phyloP scores from a whole-genome alignment of 2,113 vertebrate genomes.

The Bos indicus region DNA sequence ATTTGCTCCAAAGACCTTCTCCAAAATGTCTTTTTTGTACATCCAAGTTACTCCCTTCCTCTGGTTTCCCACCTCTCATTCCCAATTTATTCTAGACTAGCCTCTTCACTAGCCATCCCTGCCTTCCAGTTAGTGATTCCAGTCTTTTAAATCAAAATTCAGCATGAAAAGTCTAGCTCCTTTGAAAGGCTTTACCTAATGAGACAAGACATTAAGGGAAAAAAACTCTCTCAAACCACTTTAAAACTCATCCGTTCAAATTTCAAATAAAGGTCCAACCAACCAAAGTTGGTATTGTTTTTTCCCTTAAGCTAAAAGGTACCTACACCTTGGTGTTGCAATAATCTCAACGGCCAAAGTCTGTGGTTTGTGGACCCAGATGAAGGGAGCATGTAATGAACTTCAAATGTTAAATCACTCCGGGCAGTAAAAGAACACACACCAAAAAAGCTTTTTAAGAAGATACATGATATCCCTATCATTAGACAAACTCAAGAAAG shows the following conservation, averaged over 20 bases:
- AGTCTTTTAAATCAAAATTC: background rate
- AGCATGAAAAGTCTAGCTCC: background rate
- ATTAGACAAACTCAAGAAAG: constrained; percentile 40
- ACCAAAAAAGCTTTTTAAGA: constrained; percentile 41
- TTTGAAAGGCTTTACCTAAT: background rate
- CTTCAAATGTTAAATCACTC: background rate
- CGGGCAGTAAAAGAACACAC: background rate
- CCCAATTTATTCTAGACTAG: background rate
- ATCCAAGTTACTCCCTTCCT: background rate
- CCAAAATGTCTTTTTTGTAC: background rate
- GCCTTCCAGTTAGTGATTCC: background rate
- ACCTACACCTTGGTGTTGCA: background rate
- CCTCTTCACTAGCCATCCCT: background rate
- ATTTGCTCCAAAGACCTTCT: background rate
- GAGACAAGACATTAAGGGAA: background rate
- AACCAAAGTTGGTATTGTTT: background rate
- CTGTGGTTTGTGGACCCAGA: background rate
- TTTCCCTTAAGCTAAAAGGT: background rate
- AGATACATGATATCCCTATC: constrained; percentile 46
- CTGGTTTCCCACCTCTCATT: background rate
- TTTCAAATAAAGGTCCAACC: background rate
- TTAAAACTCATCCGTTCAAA: background rate
- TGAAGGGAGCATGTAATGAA: background rate
- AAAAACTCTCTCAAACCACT: background rate
- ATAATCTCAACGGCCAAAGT: background rate